Evolutionary conservation across 1,140 invertebrate species (phyloP), one percentile per base, ranked within the genome.

Genomic region (Maconellicoccus hirsutus): DNA sequence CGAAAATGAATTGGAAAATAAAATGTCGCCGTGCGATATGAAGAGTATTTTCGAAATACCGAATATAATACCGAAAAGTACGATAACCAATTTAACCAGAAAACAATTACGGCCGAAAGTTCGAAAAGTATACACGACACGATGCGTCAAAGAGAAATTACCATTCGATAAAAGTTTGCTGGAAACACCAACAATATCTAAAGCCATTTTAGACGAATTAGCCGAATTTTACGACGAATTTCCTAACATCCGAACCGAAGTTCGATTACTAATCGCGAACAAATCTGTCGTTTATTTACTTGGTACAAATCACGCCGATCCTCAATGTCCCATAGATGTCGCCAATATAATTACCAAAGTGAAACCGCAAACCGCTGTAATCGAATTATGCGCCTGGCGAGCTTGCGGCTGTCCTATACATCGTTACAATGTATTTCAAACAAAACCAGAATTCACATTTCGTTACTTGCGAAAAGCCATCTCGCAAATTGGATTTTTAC

Each of bases 281-380:
- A 66, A 66, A 26, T 23, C 61, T 1, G 8, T 66, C 61, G 25
- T 66, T 22, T 66, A 66, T 26, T 26, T 66, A 26, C 61, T 66
- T 1, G 61, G 61, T 22, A 66, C 61, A 2, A 66, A 66, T 26
- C 61, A 66, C 61, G 61, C 61, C 61, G 61, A 66, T 66, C 61
- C 61, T 12, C 61, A 66, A 19, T 66, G 61, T 26, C 61, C 61
- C 14, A 23, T 66, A 1, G 61, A 66, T 16, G 61, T 66, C 3
- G 61, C 61, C 61, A 26, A 66, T 22, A 66, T 66, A 10, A 66
- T 66, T 4, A 23, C 22, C 19, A 66, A 66, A 26, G 61, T 66
- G 22, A 26, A 26, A 23, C 61, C 61, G 61, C 61, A 66, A 26
- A 23, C 25, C 2, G 61, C 25, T 26, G 25, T 66, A 12, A 66